Percentiles rank a stretch among this genome's conserved stretches.
Evolutionary conservation across 64 coral and sea anemone species (phyloP).

Genomic region (Dendrophyllia cribrosa): DNA sequence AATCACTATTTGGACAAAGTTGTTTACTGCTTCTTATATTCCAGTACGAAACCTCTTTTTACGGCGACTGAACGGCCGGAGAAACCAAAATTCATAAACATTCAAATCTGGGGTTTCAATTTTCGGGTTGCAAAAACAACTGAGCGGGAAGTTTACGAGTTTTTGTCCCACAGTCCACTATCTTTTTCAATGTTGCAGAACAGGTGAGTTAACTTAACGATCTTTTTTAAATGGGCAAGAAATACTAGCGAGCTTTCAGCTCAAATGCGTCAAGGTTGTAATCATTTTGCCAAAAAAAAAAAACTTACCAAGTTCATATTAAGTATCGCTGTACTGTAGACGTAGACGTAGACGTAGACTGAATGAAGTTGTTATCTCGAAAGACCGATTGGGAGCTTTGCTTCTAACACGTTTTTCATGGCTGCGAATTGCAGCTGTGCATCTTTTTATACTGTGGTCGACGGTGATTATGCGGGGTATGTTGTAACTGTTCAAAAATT

Average conservation of each 20-base stretch:
- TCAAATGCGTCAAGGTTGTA: not conserved
- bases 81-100: too few relatives aligned
- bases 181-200: too few relatives aligned
- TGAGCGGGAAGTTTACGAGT: too few relatives aligned
- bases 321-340: not conserved
- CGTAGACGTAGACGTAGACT: not conserved
- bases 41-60: too few relatives aligned
- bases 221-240: too few relatives aligned
- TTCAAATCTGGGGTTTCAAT: too few relatives aligned
- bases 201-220: too few relatives aligned
- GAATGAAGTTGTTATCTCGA: not conserved
- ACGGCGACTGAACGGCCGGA: too few relatives aligned
- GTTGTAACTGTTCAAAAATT: conserved; percentile 5
- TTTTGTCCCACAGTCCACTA: too few relatives aligned
- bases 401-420: not conserved
- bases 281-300: not conserved
- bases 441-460: not conserved
- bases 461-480: not conserved
- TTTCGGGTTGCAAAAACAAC: too few relatives aligned
- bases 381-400: not conserved
- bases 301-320: conserved; percentile 3
- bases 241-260: not conserved
- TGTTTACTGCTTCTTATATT: too few relatives aligned
- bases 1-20: too few relatives aligned
- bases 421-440: not conserved